A percentile compares a stretch with the other conserved stretches of the same genome.
Conservation (phyloP, 1,140 invertebrate genomes). For the Heliothis subflexa region DNA sequence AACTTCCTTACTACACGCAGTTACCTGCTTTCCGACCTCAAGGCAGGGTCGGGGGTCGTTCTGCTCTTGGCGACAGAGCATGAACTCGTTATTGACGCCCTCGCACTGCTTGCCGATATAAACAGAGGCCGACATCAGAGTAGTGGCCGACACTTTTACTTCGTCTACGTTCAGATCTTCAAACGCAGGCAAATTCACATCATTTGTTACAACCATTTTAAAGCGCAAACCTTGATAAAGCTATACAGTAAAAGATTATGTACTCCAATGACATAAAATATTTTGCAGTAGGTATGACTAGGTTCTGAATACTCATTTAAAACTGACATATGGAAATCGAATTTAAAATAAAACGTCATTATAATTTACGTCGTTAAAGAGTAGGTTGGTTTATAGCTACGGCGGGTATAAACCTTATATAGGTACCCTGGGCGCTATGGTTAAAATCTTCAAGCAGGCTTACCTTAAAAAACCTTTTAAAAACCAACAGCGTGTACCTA, state of each 20-base stretch:
- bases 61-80: slow-evolving; percentile 94
- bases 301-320: too few species aligned
- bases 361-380: too few species aligned
- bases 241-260: not conserved
- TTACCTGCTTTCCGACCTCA: slow-evolving; percentile 96
- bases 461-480: too few species aligned
- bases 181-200: slow-evolving; percentile 90
- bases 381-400: too few species aligned
- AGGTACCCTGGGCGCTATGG: too few species aligned
- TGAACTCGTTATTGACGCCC: slow-evolving; percentile 96
- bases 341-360: too few species aligned
- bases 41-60: slow-evolving; percentile 95
- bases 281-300: not conserved
- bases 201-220: slow-evolving; percentile 90
- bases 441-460: too few species aligned
- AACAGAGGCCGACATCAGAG: slow-evolving; percentile 92
- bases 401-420: too few species aligned
- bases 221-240: not conserved
- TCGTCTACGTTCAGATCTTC: slow-evolving; percentile 94
- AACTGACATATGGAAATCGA: too few species aligned
- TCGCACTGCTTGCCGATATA: slow-evolving; percentile 97
- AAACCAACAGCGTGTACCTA: too few species aligned
- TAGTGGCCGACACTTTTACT: slow-evolving; percentile 92
- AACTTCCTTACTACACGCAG: slow-evolving; percentile 95
- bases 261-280: not conserved